Evolutionary conservation across 2,797 vertebrate species (phyloP), one percentile per base, ranked within the genome.

Genomic region (Pseudopleuronectes americanus): DNA sequence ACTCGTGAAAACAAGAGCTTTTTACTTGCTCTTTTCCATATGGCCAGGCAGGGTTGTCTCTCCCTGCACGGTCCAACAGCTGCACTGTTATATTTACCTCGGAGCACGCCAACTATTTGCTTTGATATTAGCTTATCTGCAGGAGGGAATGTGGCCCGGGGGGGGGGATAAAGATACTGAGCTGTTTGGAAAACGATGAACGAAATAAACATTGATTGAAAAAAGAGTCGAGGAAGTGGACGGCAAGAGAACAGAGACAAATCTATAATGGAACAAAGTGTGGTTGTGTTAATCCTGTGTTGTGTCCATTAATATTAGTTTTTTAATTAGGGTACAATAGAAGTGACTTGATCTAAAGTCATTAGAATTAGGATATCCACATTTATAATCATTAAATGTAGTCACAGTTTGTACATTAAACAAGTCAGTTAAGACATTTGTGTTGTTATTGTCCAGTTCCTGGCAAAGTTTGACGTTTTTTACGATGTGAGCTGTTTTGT

Each of bases 1-100:
- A 36, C 57, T 58, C 43, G 17, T 55, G 74, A 90, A 84, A 87
- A 81, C 71, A 70, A 72, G 60, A 74, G 66, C 5, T 69, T 43
- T 58, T 43, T 81, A 68, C 83, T 85, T 23, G 24, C 79, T 58
- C 70, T 81, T 87, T 85, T 82, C 73, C 84, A 59, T 81, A 71
- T 48, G 82, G 66, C 52, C 69, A 19, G 12, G 76, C 58, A 41
- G 57, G 17, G 72, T 65, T 79, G 56, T 54, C 57, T 77, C 45
- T 71, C 23, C 8, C 76, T 55, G 65, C 61, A 22, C 1, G 61
- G 48, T 59, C 68, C 17, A 65, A 87, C 89, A 90, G 84, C 90
- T 90, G 87, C 59, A 41, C 76, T 81, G 89, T 88, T 92, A 83
- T 85, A 88, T 89, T 88, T 88, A 88, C 81, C 74, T 84, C 82